Evolutionary conservation across 1,140 invertebrate genomes (phyloP), one percentile per base, ranked within the genome.

Genomic region (Ips nitidus): DNA sequence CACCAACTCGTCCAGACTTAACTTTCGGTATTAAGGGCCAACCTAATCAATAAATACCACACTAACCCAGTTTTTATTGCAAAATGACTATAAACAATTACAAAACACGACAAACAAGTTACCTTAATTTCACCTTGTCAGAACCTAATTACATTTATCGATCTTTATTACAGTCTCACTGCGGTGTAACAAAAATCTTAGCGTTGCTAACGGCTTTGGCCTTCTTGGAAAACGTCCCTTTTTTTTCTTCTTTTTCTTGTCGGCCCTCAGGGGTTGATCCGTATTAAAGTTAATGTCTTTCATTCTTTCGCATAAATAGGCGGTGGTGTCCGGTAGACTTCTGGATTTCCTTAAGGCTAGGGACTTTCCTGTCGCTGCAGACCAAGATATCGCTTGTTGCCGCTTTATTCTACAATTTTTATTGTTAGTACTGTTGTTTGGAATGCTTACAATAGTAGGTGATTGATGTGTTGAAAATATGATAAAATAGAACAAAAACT

Each of bases 191-290:
- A 57, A 77, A 77, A 55, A 71, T 70, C 61, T 70, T 75, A 22
- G 71, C 73, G 58, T 77, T 75, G 36, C 62, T 73, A 22, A 77
- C 58, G 52, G 72, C 70, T 65, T 74, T 76, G 40, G 71, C 69
- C 60, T 75, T 77, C 52, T 73, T 77, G 7, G 63, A 66, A 50
- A 75, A 71, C 41, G 75, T 76, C 3, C 45, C 47, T 71, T 74
- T n/a, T 65, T 69, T 50, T 76, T 75, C 65, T 77, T 77, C 63
- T 77, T 77, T 50, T 71, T 71, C 38, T 68, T 73, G n/a, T 70
- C 71, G 41, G 64, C 40, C 4, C 52, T 41, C 7, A 39, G 39
- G 36, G 41, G 37, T 41, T 64, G 63, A 60, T 74, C 60, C 39
- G 75, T 71, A 7, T 76, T 66, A 3, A 65, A 47, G 41, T 53